phyloP scores from a whole-genome alignment of 2,888 invertebrate species.

The Anthrax anthrax region DNA sequence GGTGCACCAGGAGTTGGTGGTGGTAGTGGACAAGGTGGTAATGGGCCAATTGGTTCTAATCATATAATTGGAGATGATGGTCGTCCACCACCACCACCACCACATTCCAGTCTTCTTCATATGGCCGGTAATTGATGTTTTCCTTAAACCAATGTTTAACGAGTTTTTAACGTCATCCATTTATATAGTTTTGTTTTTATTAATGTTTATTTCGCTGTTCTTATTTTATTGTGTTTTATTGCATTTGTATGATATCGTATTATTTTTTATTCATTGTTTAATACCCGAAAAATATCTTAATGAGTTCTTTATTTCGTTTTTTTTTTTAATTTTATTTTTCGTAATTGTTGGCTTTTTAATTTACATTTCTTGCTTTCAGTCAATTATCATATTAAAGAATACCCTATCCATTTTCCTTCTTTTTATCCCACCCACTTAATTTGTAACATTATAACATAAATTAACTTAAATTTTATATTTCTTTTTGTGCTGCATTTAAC shows the following conservation, averaged over 20 bases:
- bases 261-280: no score
- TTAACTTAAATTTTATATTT: neutral
- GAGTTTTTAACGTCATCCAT: slow-evolving; percentile 1
- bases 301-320: no score
- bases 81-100: slow-evolving; percentile 61
- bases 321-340: no score
- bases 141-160: neutral
- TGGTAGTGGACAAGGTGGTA: neutral
- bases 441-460: slow-evolving; percentile 4
- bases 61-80: slow-evolving; percentile 37
- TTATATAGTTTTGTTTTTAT: no score
- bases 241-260: no score
- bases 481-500: slow-evolving; percentile 4
- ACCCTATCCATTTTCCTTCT: slow-evolving; percentile 1
- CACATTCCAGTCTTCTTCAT: slow-evolving; percentile 59
- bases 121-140: slow-evolving; percentile 52
- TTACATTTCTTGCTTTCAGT: neutral
- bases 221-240: no score
- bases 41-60: slow-evolving; percentile 4
- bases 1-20: slow-evolving; percentile 12
- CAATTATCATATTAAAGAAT: slow-evolving; percentile 1
- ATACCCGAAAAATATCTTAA: no score
- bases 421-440: slow-evolving; percentile 1
- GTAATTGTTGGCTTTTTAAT: no score
- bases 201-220: no score